phyloP scores from a whole-genome alignment of 2,113 vertebrate genomes.

The Leuciscus idus region DNA sequence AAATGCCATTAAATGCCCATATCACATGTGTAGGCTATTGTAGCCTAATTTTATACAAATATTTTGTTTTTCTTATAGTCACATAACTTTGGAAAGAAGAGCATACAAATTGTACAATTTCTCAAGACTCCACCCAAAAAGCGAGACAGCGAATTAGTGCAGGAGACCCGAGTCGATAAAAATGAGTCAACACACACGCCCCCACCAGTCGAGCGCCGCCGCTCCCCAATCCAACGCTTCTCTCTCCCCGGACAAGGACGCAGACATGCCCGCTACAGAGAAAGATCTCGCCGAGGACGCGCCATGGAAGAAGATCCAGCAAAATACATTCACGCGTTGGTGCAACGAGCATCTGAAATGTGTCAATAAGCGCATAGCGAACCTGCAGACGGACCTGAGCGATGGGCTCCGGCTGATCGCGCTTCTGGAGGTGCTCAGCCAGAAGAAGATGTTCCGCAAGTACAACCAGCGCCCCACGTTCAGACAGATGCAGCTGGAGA shows the following conservation, averaged over 20 bases:
- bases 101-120: constrained; percentile 62
- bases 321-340: constrained; percentile 87
- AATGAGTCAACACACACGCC: constrained; percentile 85
- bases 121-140: constrained; percentile 76
- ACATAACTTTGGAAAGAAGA: constrained; percentile 47
- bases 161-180: constrained; percentile 78
- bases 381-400: constrained; percentile 83
- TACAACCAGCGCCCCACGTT: constrained; percentile 88
- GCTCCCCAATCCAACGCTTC: constrained; percentile 77
- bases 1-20: too few relatives aligned
- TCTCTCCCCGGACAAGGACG: constrained; percentile 79
- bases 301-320: constrained; percentile 87
- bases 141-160: constrained; percentile 72
- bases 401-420: constrained; percentile 86
- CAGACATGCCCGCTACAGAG: constrained; percentile 86
- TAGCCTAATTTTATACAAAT: constrained; percentile 38
- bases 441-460: constrained; percentile 89
- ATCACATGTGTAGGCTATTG: constrained; percentile 31
- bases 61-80: constrained; percentile 51
- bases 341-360: constrained; percentile 86
- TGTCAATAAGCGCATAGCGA: constrained; percentile 83
- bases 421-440: constrained; percentile 85
- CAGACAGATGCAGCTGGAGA: constrained; percentile 89
- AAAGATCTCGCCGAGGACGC: constrained; percentile 87
- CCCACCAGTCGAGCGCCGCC: constrained; percentile 76